Base-by-base conservation (phyloP, 2,888 invertebrate species). In the Lasioglossum marginatum region DNA sequence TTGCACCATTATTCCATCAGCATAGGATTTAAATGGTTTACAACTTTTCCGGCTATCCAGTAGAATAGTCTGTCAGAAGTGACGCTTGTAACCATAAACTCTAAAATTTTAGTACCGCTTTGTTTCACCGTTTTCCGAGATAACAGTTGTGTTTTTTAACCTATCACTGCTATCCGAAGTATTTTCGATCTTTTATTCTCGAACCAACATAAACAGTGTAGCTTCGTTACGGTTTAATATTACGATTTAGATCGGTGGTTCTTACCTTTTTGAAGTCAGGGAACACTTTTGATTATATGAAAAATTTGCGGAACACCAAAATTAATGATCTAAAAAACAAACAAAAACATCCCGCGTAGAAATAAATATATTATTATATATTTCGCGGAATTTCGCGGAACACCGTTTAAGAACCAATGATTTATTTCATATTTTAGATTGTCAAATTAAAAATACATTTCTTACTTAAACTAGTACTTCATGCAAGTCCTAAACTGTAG, bases 11-110 rank as follows among this genome's bases (percentile, higher is more conserved):
- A 63, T 34, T 63, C 31, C 63, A 19, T 63, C 63, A 19, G 19
- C 31, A 16, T 19, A 31, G 63, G 31, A 63, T 63, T 63, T 63
- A 63, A 63, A 63, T 63, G 63, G 63, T 63, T 63, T 81, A 63
- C 31, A 63, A 63, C 63, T 63, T 63, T 63, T 8, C 70, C 37
- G 12, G 70, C 23, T n/a, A 37, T 23, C 19, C 31, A 3, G 19
- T 63, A 19, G 16, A 31, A 63, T 63, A 63, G 16, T 19, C 63
- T 63, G 63, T 63, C 63, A 63, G 63, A 31, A 31, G 19, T 63
- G 63, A 63, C 63, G 63, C 63, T 63, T 31, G 63, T 31, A 63
- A 63, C 63, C 63, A 63, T 63, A 63, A 63, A 63, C 63, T 19
- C 31, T 63, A 31, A 63, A 63, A 63, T 63, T 63, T 63, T 63